Conservation (phyloP, 2,797 vertebrate species). For the Tympanoctomys barrerae region DNA sequence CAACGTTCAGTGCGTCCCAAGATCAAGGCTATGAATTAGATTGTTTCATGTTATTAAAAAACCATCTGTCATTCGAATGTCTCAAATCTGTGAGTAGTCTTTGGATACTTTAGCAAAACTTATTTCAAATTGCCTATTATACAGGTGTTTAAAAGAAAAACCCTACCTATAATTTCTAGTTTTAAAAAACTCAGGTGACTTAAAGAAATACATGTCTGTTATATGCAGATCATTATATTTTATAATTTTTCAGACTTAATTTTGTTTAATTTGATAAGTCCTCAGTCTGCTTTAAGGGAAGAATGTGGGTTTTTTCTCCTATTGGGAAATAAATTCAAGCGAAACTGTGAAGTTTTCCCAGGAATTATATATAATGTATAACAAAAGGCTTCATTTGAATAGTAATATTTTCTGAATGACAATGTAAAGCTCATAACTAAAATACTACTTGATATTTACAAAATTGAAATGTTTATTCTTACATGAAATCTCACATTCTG, state of each 20-base stretch:
- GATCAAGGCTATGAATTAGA: not conserved
- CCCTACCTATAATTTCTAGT: not conserved
- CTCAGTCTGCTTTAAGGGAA: constrained; percentile 13
- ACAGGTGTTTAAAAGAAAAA: not conserved
- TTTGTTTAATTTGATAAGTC: not conserved
- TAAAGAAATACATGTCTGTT: not conserved
- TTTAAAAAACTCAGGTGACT: constrained; percentile 20
- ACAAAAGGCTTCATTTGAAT: not conserved
- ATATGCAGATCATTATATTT: not conserved
- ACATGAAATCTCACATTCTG: not conserved
- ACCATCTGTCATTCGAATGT: not conserved
- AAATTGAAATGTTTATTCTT: not conserved
- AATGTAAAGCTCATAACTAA: constrained; percentile 59
- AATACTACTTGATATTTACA: not conserved
- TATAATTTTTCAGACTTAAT: not conserved
- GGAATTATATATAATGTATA: not conserved
- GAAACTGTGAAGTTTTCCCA: not conserved
- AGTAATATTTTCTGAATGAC: constrained; percentile 26
- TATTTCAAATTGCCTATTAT: not conserved
- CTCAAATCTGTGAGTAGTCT: not conserved
- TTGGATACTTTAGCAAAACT: not conserved
- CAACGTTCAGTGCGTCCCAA: not conserved
- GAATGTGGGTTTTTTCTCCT: constrained; percentile 34
- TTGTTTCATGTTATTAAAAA: constrained; percentile 25
- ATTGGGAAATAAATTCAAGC: constrained; percentile 58